Evolutionary conservation across 2,888 invertebrate genomes (phyloP), one percentile per base, ranked within the genome.

Genomic region (Dicranocentrus wangi): DNA sequence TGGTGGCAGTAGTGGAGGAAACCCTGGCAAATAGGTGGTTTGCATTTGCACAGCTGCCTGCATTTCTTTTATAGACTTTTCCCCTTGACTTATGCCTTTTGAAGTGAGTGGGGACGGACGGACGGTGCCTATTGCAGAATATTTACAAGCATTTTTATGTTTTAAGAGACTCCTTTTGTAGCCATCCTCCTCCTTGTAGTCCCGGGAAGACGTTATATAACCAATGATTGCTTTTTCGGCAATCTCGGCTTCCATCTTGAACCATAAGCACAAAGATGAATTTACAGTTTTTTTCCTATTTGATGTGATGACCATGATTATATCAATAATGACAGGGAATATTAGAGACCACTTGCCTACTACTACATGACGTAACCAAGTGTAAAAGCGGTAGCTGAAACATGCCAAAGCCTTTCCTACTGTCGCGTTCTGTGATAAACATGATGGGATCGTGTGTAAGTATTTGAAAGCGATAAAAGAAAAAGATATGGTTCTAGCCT

Each of bases 351-450:
- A 43, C 1, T n/a, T 43, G 43, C n/a, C n/a, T n/a, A n/a, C n/a
- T n/a, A n/a, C n/a, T 32, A 32, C 32, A 3, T 32, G 32, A 10
- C 10, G 32, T 32, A 10, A 7, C 32, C 19, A 2, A 17, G 51
- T 17, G 51, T 51, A 51, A 51, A 51, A 51, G 51, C n/a, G 51
- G 51, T 51, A 51, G 51, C 51, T 32, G 32, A 32, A n/a, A 32
- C 32, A 32, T n/a, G 10, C 32, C 32, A 32, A 32, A 32, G n/a
- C n/a, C n/a, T n/a, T n/a, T n/a, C n/a, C n/a, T n/a, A n/a, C n/a
- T n/a, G n/a, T n/a, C 43, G 43, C n/a, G 43, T 43, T 43, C 43
- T 43, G 1, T 43, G 43, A 43, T 43, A 43, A 43, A 43, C 43
- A 43, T 43, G 43, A 43, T 8, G 43, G 43, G n/a, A n/a, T n/a